phyloP scores from a whole-genome alignment of 2,888 invertebrate genomes.

The Drosophila villosipedis region DNA sequence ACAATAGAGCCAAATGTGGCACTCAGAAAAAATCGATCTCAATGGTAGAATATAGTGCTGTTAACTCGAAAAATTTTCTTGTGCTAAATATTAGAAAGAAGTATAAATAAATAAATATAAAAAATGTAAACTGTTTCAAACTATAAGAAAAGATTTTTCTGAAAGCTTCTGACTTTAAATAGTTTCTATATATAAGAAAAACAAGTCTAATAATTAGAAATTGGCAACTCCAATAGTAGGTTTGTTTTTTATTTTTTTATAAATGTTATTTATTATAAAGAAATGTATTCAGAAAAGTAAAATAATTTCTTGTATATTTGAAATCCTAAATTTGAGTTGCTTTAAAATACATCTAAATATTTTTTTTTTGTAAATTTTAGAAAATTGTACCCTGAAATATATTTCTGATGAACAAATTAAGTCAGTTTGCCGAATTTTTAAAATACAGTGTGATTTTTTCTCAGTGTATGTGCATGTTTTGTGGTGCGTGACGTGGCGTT shows the following conservation, averaged over 20 bases:
- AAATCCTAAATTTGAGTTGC: neutral
- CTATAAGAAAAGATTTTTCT: neutral
- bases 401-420: neutral
- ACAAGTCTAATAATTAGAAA: neutral
- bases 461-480: conserved; percentile 30
- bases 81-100: neutral
- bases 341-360: neutral
- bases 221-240: neutral
- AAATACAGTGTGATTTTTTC: neutral
- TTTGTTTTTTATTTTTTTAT: neutral
- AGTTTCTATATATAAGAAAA: neutral
- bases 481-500: conserved; percentile 65
- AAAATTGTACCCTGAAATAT: neutral
- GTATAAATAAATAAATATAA: neutral
- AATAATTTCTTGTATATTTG: neutral
- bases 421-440: neutral
- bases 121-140: neutral
- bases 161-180: neutral
- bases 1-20: neutral
- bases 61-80: neutral
- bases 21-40: neutral
- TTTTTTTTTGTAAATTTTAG: too few species aligned
- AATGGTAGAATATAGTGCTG: neutral
- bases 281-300: neutral
- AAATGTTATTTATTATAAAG: neutral